Percentiles rank a stretch among this genome's conserved stretches.
These are phyloP conservation scores for Lagodon rhomboides DNA, from an alignment of 2,797 vertebrate species.

Conservation along the genomic window DNA sequence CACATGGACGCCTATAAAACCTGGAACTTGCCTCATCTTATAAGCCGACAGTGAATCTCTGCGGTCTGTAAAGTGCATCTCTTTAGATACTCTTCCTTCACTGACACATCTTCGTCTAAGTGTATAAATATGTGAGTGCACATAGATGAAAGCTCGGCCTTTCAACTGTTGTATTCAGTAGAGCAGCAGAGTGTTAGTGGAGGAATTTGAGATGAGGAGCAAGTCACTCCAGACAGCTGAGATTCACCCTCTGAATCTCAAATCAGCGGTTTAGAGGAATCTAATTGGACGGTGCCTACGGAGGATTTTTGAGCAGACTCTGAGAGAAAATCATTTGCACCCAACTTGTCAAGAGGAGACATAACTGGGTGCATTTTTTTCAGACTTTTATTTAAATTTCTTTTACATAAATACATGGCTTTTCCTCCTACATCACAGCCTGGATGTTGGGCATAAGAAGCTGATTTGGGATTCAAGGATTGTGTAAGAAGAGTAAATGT, in stretches of 20 bases:
- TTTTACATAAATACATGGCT: not conserved
- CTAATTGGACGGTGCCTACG: not conserved
- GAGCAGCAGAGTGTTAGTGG: not conserved
- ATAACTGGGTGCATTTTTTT: not conserved
- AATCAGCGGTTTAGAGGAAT: constrained; percentile 36
- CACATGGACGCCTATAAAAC: constrained; percentile 7
- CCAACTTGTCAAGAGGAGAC: not conserved
- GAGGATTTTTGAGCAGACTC: not conserved
- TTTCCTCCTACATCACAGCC: not conserved
- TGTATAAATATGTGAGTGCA: not conserved
- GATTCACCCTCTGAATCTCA: constrained; percentile 54
- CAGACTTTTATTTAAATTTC: not conserved
- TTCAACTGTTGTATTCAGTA: not conserved
- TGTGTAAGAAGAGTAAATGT: constrained; percentile 45
- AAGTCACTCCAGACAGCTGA: constrained; percentile 32
- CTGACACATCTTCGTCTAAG: not conserved
- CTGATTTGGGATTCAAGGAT: constrained; percentile 72
- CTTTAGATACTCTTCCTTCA: not conserved
- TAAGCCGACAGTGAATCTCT: constrained; percentile 47
- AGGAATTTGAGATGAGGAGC: constrained; percentile 15
- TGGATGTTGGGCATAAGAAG: constrained; percentile 26
- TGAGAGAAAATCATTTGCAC: not conserved
- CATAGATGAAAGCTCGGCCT: not conserved
- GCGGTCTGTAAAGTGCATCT: not conserved
- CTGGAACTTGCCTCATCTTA: constrained; percentile 48